phyloP scores from a whole-genome alignment of 2,113 vertebrate species.

The Mus musculus region DNA sequence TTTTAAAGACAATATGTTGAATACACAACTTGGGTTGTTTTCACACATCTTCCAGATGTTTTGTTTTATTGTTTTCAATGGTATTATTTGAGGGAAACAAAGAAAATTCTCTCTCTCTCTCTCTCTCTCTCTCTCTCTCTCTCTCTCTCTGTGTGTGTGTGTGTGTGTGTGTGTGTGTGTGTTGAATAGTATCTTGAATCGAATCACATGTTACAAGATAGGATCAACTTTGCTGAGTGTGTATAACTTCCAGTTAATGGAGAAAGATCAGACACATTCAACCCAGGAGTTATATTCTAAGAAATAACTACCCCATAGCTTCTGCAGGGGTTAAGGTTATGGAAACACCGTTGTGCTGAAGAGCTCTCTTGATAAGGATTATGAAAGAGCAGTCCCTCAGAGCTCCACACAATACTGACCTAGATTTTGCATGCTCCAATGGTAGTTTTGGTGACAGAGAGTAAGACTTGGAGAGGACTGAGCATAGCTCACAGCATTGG shows the following conservation, averaged over 20 bases:
- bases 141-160: background rate
- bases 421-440: background rate
- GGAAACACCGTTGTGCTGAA: background rate
- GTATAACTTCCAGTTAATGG: background rate
- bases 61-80: background rate
- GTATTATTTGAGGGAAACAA: background rate
- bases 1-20: background rate
- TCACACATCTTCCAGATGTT: background rate
- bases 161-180: background rate
- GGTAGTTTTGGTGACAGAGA: background rate
- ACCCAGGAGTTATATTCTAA: background rate
- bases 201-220: background rate
- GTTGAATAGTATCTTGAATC: background rate
- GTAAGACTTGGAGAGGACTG: background rate
- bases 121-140: background rate
- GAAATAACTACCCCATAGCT: background rate
- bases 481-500: background rate
- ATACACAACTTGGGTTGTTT: background rate
- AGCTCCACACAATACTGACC: too few species aligned
- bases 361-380: background rate
- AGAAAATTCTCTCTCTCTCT: background rate
- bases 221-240: background rate
- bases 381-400: fast-evolving
- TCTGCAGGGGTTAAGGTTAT: background rate
- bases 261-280: background rate